These are phyloP conservation scores for Pachyrhynchus sulphureomaculatus DNA, from an alignment of 1,140 invertebrate genomes.

Conservation along the genomic window DNA sequence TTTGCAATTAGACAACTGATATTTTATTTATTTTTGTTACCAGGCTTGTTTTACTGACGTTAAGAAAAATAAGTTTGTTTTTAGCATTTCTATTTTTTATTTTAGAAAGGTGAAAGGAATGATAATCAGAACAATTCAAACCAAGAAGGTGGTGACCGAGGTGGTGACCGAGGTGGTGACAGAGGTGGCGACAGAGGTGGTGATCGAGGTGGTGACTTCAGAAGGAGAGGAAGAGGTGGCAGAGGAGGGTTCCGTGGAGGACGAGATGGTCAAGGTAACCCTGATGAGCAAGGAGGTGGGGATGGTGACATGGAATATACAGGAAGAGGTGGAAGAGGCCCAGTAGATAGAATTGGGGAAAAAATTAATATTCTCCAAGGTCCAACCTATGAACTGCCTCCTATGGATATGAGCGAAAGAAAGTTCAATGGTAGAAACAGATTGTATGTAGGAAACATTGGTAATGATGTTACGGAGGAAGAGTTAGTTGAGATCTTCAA, in stretches of 20 bases:
- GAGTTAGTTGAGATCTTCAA: slow-evolving; percentile 84
- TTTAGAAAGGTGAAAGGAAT: too few species aligned
- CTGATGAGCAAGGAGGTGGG: neutral
- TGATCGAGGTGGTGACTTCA: neutral
- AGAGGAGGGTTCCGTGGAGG: slow-evolving; percentile 30
- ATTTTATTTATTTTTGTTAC: too few species aligned
- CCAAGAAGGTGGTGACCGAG: too few species aligned
- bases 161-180: too few species aligned
- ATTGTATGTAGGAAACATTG: slow-evolving; percentile 92
- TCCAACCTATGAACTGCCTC: slow-evolving; percentile 70
- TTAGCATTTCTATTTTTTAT: too few species aligned
- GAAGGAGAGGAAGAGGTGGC: neutral
- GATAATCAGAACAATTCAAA: too few species aligned
- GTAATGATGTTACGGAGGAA: slow-evolving; percentile 82
- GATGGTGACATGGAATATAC: neutral
- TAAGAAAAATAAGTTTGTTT: too few species aligned
- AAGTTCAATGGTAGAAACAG: slow-evolving; percentile 90
- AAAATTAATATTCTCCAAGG: slow-evolving; percentile 67
- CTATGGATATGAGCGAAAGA: slow-evolving; percentile 66
- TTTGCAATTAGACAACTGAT: too few species aligned
- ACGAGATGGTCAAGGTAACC: slow-evolving; percentile 45
- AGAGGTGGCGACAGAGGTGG: too few species aligned
- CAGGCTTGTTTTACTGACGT: too few species aligned
- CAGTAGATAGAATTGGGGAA: slow-evolving; percentile 63
- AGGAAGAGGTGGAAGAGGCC: slow-evolving; percentile 68